Evolutionary conservation across 2,797 vertebrate genomes (phyloP).

Genomic region (Cirrhinus molitorella): DNA sequence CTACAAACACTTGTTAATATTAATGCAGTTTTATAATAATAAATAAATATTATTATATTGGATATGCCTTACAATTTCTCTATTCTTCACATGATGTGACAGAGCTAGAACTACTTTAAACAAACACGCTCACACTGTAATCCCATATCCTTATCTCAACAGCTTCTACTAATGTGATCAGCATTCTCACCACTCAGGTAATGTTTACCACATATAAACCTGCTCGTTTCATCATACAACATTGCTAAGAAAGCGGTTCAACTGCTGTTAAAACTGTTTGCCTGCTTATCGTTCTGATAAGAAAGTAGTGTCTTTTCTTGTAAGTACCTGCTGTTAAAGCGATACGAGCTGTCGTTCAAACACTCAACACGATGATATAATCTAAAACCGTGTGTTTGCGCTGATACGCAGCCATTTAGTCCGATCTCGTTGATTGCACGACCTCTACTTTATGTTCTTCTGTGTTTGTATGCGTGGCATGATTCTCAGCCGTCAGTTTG

Average conservation of each 20-base stretch:
- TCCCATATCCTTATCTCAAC: slow-evolving; percentile 1
- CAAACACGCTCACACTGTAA: neutral
- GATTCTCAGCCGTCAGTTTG: neutral
- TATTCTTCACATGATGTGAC: neutral
- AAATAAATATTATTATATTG: neutral
- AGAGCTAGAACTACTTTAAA: neutral
- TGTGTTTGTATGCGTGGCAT: neutral
- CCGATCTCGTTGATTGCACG: neutral
- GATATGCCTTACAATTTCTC: neutral
- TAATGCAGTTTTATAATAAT: neutral
- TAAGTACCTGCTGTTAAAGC: slow-evolving; percentile 33
- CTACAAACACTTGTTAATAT: neutral
- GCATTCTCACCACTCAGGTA: slow-evolving; percentile 15
- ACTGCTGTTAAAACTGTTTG: slow-evolving; percentile 36
- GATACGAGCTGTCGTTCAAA: slow-evolving; percentile 29
- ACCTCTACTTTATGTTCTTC: slow-evolving; percentile 24
- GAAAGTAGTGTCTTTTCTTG: slow-evolving; percentile 24
- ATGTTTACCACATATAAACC: slow-evolving; percentile 20
- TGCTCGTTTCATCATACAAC: neutral
- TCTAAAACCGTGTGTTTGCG: slow-evolving; percentile 18
- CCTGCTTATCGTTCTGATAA: slow-evolving; percentile 43
- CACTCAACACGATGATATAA: neutral
- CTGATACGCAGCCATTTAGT: slow-evolving; percentile 27
- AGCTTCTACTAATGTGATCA: slow-evolving; percentile 33
- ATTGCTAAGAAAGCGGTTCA: neutral